A percentile compares a stretch with the other conserved stretches of the same genome.
Conservation (phyloP, 2,113 vertebrate genomes). For the Anolis carolinensis region DNA sequence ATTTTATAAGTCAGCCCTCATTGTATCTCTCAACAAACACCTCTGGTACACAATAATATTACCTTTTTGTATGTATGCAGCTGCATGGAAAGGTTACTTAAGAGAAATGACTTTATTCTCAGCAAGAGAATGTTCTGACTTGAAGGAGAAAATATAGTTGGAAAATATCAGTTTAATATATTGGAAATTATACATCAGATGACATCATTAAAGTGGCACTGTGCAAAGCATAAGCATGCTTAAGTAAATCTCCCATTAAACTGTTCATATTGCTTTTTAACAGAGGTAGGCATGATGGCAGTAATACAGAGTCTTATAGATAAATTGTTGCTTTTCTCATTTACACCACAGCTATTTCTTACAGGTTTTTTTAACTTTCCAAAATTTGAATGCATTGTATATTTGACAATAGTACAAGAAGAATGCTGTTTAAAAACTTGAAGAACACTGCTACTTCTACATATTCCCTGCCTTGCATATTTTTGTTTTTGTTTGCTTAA, state of each 20-base stretch:
- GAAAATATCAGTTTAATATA: background rate
- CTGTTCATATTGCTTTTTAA: background rate
- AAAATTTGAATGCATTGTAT: background rate
- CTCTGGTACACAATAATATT: background rate
- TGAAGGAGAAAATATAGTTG: background rate
- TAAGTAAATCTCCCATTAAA: accelerated
- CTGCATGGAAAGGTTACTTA: background rate
- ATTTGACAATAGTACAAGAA: background rate
- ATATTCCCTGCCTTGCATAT: background rate
- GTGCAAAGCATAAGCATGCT: too few relatives aligned
- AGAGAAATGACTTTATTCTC: background rate
- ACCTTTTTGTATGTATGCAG: background rate
- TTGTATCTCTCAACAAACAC: background rate
- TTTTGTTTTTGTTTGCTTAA: background rate
- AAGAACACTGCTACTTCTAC: background rate
- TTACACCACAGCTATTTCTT: background rate
- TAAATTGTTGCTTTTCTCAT: background rate
- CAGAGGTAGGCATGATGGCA: background rate
- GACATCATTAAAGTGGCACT: background rate
- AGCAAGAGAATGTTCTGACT: background rate
- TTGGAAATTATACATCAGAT: background rate
- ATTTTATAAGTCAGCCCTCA: background rate
- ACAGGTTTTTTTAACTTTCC: background rate
- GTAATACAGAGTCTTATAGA: too few relatives aligned
- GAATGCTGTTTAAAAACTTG: background rate